Conservation (phyloP, 2,888 invertebrate species). For the Ceramica pisi region DNA sequence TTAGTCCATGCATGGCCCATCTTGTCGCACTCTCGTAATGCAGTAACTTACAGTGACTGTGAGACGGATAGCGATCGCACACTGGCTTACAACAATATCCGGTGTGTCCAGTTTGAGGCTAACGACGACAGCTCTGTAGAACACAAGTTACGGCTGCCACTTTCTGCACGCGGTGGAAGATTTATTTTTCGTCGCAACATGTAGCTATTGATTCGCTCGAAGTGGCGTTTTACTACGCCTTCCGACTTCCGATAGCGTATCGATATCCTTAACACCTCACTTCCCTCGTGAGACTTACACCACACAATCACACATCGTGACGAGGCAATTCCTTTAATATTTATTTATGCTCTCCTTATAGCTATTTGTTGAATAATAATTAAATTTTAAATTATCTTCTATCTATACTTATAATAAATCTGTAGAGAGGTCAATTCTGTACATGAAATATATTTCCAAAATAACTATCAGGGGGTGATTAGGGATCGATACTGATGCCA, state of each 20-base stretch:
- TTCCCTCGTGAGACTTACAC: conserved; percentile 38
- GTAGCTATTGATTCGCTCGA: conserved; percentile 55
- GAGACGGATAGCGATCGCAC: neutral
- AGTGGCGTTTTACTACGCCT: conserved; percentile 72
- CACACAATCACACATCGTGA: conserved; percentile 43
- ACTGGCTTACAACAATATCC: neutral
- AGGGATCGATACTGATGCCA: too few species aligned
- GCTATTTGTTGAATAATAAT: conserved; percentile 55
- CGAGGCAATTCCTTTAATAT: conserved; percentile 50
- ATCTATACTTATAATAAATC: too few species aligned
- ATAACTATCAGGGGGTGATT: too few species aligned
- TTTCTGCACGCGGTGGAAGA: conserved; percentile 47
- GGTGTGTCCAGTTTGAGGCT: neutral
- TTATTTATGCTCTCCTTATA: conserved; percentile 56
- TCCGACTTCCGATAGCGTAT: conserved; percentile 70
- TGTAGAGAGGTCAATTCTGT: too few species aligned
- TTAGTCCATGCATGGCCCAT: conserved; percentile 25
- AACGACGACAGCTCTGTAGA: neutral
- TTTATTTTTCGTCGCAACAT: conserved; percentile 70
- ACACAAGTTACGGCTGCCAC: conserved; percentile 32
- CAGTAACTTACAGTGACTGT: conserved; percentile 1
- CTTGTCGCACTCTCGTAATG: conserved; percentile 25
- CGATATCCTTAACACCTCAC: conserved; percentile 73
- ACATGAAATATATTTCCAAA: too few species aligned
- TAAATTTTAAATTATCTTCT: too few species aligned